Evolutionary conservation across 2,888 invertebrate species (phyloP).

Genomic region (Gymnocheta viridis): DNA sequence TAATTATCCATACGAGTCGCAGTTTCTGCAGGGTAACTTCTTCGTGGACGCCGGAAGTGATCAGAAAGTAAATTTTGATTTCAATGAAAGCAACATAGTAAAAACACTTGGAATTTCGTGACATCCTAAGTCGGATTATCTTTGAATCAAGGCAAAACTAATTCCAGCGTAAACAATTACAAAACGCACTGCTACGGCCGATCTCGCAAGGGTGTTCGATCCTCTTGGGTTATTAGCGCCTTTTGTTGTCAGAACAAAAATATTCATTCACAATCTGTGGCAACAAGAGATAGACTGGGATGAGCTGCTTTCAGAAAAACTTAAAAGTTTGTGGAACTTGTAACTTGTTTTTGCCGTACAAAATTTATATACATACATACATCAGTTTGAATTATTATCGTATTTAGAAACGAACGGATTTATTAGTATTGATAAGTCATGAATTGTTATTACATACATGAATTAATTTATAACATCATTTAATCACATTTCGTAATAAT

Average conservation of each 20-base stretch:
- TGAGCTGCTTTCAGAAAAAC: not conserved
- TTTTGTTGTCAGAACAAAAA: slow-evolving; percentile 18
- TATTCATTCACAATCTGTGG: not conserved
- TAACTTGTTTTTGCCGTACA: too few relatives aligned
- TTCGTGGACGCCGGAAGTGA: not conserved
- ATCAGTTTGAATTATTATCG: too few relatives aligned
- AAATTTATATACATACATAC: too few relatives aligned
- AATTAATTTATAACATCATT: too few relatives aligned
- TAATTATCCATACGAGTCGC: not conserved
- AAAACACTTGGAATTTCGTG: not conserved
- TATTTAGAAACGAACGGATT: too few relatives aligned
- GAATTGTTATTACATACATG: too few relatives aligned
- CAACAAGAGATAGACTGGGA: too few relatives aligned
- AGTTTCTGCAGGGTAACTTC: not conserved
- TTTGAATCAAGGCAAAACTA: not conserved
- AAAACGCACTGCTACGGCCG: not conserved
- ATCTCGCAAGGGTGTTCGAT: not conserved
- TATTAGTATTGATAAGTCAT: too few relatives aligned
- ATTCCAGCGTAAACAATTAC: not conserved
- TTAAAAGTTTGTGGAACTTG: not conserved
- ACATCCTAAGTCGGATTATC: not conserved
- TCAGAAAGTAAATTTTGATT: not conserved
- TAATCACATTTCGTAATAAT: too few relatives aligned
- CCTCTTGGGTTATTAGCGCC: slow-evolving; percentile 20
- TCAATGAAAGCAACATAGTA: not conserved